A percentile compares a stretch with the other conserved stretches of the same genome.
phyloP scores from a whole-genome alignment of 2,888 invertebrate species.

The Pegoplata infirma region DNA sequence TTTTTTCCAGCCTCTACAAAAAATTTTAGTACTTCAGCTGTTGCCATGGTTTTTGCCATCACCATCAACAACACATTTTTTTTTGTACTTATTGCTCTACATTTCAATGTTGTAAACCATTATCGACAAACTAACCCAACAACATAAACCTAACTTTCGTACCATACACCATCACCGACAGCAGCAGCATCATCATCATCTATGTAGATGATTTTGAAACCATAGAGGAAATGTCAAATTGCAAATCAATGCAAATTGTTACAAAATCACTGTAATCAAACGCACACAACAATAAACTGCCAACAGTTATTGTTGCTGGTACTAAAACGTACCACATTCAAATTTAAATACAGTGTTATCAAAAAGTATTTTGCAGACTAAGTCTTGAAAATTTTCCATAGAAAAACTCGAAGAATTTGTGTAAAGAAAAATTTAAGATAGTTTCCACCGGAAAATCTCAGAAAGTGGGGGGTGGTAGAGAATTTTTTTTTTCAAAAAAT shows the following conservation, averaged over 20 bases:
- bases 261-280: slow-evolving; percentile 39
- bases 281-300: slow-evolving; percentile 35
- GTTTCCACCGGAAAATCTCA: no score
- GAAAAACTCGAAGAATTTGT: no score
- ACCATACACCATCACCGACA: neutral
- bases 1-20: no score
- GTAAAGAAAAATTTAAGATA: no score
- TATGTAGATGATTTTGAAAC: neutral
- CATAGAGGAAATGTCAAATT: slow-evolving; percentile 18
- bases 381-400: no score
- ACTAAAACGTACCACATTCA: neutral
- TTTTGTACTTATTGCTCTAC: neutral
- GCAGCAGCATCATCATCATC: neutral
- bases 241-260: slow-evolving; percentile 46
- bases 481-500: no score
- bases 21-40: no score
- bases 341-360: no score
- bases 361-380: no score
- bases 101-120: neutral
- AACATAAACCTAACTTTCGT: no score
- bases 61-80: neutral
- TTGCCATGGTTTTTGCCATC: neutral
- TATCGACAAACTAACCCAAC: neutral
- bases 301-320: slow-evolving; percentile 32
- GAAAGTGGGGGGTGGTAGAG: no score